Evolutionary conservation across 1,140 invertebrate species (phyloP).

Genomic region (Popillia japonica): DNA sequence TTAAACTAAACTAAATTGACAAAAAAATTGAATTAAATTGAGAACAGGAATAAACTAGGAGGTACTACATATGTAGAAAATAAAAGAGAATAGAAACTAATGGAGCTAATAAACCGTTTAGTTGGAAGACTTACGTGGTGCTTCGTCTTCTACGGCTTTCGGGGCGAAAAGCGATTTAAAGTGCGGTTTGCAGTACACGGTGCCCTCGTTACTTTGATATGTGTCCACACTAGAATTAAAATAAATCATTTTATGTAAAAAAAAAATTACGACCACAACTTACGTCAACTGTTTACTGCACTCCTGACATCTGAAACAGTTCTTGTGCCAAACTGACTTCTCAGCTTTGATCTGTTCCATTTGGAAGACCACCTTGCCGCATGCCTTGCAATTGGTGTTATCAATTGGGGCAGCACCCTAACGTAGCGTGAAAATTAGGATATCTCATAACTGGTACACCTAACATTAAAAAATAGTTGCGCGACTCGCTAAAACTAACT

Average conservation of each 20-base stretch:
- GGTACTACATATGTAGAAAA: not conserved
- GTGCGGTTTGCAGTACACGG: conserved; percentile 91
- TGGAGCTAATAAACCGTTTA: no score
- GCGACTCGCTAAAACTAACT: no score
- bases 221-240: conserved; percentile 80
- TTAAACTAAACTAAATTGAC: not conserved
- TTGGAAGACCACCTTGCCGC: conserved; percentile 89
- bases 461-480: no score
- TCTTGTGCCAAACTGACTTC: conserved; percentile 86
- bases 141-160: conserved; percentile 82
- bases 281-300: conserved; percentile 89
- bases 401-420: conserved; percentile 61
- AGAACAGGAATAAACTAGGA: not conserved
- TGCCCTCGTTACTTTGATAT: conserved; percentile 88
- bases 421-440: no score
- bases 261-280: conserved; percentile 55
- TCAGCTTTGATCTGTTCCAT: conserved; percentile 94
- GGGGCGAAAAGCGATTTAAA: conserved; percentile 92
- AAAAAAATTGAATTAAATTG: not conserved
- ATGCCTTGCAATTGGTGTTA: conserved; percentile 76
- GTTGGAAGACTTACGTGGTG: conserved; percentile 69
- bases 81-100: conserved; percentile 13
- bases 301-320: conserved; percentile 89
- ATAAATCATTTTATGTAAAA: not conserved
- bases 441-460: no score